Evolutionary conservation across 2,888 invertebrate species (phyloP).

Genomic region (Catocala nupta): DNA sequence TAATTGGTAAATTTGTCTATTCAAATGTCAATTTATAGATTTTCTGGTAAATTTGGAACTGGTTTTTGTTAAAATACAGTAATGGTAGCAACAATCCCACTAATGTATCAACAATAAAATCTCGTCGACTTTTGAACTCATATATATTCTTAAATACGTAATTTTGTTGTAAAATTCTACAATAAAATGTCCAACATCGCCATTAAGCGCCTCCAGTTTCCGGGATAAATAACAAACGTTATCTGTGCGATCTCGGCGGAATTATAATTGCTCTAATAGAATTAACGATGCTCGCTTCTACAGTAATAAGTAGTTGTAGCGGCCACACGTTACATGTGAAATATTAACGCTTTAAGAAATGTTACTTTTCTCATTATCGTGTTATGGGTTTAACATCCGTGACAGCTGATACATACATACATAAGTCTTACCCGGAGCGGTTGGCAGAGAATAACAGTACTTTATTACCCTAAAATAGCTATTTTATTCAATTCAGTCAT

Average conservation of each 20-base stretch:
- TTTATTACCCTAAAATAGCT: too few species aligned
- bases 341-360: constrained; percentile 20
- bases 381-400: constrained; percentile 23
- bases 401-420: constrained; percentile 8
- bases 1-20: too few species aligned
- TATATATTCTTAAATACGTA: constrained; percentile 7
- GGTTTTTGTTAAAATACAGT: too few species aligned
- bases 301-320: constrained; percentile 32
- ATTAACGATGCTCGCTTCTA: constrained; percentile 28
- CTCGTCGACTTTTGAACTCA: constrained; percentile 34
- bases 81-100: constrained; percentile 22
- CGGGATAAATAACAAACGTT: constrained; percentile 27
- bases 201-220: constrained; percentile 10
- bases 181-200: constrained; percentile 7
- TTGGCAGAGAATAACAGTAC: too few species aligned
- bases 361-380: constrained; percentile 32
- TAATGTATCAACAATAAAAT: constrained; percentile 37
- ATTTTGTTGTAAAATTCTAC: not conserved
- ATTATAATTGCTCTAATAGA: constrained; percentile 27
- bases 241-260: constrained; percentile 34
- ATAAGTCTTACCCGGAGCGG: too few species aligned
- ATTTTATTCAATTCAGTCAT: too few species aligned
- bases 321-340: constrained; percentile 25
- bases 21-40: too few species aligned
- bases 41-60: too few species aligned